These are phyloP conservation scores for Periparus ater DNA, from an alignment of 2,797 vertebrate species.

Conservation along the genomic window DNA sequence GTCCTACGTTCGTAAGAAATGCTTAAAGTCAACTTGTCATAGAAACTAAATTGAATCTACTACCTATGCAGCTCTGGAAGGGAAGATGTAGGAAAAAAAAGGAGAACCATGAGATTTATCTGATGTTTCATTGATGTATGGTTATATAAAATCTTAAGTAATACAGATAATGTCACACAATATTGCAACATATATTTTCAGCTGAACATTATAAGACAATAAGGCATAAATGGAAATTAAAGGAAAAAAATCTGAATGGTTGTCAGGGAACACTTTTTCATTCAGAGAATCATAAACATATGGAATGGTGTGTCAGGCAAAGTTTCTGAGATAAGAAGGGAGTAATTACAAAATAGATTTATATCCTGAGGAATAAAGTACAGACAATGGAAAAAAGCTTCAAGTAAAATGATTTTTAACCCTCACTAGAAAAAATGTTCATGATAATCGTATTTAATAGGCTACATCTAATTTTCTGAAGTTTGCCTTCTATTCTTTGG, in stretches of 20 bases:
- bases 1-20: slow-evolving; percentile 73
- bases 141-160: slow-evolving; percentile 83
- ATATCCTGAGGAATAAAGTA: slow-evolving; percentile 71
- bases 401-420: slow-evolving; percentile 73
- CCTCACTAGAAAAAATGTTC: slow-evolving; percentile 42
- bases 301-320: slow-evolving; percentile 80
- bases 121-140: slow-evolving; percentile 80
- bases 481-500: slow-evolving; percentile 34
- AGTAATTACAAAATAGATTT: slow-evolving; percentile 82
- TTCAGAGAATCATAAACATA: slow-evolving; percentile 83
- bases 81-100: slow-evolving; percentile 61
- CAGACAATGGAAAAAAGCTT: slow-evolving; percentile 69
- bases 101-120: slow-evolving; percentile 76
- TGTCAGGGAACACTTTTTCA: slow-evolving; percentile 82
- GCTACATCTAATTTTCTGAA: slow-evolving; percentile 51
- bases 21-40: slow-evolving; percentile 79
- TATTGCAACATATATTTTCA: slow-evolving; percentile 84
- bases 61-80: slow-evolving; percentile 67
- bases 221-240: slow-evolving; percentile 84
- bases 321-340: slow-evolving; percentile 77
- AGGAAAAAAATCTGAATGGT: slow-evolving; percentile 74
- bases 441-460: slow-evolving; percentile 55
- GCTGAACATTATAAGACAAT: slow-evolving; percentile 80
- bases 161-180: slow-evolving; percentile 83
- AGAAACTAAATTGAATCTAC: slow-evolving; percentile 78